These are phyloP conservation scores for Hemicordylus capensis DNA, from an alignment of 2,113 vertebrate genomes.

Conservation along the genomic window DNA sequence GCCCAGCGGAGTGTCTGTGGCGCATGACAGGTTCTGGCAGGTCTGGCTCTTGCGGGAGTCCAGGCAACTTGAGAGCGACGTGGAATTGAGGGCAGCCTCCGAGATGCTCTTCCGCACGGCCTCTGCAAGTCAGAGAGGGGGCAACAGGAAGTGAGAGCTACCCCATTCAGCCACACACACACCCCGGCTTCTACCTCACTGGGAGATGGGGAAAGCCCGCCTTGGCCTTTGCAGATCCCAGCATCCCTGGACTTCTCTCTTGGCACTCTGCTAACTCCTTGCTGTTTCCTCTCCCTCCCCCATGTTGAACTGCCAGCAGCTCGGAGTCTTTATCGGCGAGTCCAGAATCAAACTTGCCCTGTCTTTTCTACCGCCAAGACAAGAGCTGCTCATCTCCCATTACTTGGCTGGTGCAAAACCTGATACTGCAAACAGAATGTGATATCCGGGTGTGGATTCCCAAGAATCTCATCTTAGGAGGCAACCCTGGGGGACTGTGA, in stretches of 20 bases:
- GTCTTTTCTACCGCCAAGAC: neutral
- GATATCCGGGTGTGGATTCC: neutral
- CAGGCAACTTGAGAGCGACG: neutral
- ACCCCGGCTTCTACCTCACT: neutral
- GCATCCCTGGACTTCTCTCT: neutral
- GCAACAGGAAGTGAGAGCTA: too few relatives aligned
- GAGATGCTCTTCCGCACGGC: constrained; percentile 84
- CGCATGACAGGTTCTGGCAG: constrained; percentile 73
- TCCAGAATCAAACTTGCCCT: too few relatives aligned
- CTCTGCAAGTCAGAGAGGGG: constrained; percentile 56
- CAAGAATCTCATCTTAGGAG: neutral
- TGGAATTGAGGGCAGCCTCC: constrained; percentile 74
- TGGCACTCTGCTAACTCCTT: neutral
- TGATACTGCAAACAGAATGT: neutral
- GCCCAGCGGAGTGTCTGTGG: neutral
- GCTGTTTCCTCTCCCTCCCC: neutral
- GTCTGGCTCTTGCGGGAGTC: constrained; percentile 83
- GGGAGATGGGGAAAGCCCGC: neutral
- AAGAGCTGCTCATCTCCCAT: neutral
- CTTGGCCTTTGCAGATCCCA: neutral
- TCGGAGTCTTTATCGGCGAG: neutral
- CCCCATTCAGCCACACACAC: neutral
- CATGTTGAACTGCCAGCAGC: too few relatives aligned
- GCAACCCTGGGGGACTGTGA: neutral
- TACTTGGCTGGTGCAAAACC: neutral